Percentiles rank a stretch among this genome's conserved stretches.
phyloP scores from a whole-genome alignment of 2,888 invertebrate genomes.

The Clunio marinus region DNA sequence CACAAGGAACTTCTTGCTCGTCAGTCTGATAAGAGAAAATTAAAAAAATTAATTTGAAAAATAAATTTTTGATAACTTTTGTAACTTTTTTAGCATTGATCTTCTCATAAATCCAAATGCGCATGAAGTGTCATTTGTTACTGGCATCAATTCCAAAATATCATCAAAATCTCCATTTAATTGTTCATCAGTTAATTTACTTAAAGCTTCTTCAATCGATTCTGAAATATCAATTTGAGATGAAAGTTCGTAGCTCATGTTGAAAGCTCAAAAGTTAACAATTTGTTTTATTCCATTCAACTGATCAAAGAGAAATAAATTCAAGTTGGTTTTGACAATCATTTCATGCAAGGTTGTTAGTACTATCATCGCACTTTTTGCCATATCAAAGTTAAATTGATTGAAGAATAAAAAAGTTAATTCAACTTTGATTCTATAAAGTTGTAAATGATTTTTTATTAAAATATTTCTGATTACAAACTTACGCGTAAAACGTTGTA shows the following conservation, averaged over 20 bases:
- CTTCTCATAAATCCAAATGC: constrained; percentile 9
- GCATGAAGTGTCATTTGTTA: background rate
- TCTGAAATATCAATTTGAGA: no score
- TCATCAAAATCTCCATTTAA: constrained; percentile 33
- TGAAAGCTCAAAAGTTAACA: no score
- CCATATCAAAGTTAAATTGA: no score
- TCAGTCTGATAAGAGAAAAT: constrained; percentile 48
- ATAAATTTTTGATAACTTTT: background rate
- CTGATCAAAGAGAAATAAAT: background rate
- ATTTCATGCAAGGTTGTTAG: background rate
- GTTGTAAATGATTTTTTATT: no score
- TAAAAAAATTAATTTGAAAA: background rate
- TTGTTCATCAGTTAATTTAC: constrained; percentile 16
- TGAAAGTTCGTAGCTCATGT: no score
- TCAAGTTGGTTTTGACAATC: background rate
- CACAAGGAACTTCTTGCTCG: constrained; percentile 59
- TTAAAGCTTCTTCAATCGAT: constrained; percentile 19
- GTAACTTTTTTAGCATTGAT: background rate
- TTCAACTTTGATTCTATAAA: no score
- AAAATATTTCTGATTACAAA: no score
- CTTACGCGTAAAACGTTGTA: no score
- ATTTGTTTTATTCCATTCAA: no score
- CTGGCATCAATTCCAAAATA: constrained; percentile 16
- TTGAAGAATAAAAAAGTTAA: no score
- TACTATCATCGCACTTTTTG: no score